Percentiles rank a stretch among this genome's conserved stretches.
These are phyloP conservation scores for Cepaea nemoralis DNA, from an alignment of 1,140 invertebrate species.

Conservation along the genomic window DNA sequence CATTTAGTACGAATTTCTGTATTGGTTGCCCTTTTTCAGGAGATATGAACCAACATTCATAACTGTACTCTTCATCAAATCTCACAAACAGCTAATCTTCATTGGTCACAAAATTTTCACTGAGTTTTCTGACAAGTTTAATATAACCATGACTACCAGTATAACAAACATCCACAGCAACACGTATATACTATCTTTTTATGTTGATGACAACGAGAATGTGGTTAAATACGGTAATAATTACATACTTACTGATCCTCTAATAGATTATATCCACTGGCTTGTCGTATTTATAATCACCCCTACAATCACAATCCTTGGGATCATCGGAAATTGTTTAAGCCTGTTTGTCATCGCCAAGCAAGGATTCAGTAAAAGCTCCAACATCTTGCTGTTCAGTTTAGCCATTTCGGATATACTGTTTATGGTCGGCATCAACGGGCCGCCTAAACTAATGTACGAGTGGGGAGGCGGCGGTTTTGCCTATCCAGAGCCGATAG, in stretches of 20 bases:
- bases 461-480: slow-evolving; percentile 9
- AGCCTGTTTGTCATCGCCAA: slow-evolving; percentile 13
- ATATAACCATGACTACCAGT: too few species aligned
- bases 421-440: slow-evolving; percentile 19
- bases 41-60: too few species aligned
- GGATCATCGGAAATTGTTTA: slow-evolving; percentile 8
- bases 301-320: not conserved
- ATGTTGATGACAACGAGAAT: too few species aligned
- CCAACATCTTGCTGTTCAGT: slow-evolving; percentile 22
- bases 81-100: too few species aligned
- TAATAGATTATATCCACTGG: slow-evolving; percentile 21
- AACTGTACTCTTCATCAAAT: too few species aligned
- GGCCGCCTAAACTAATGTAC: slow-evolving; percentile 13
- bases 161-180: too few species aligned
- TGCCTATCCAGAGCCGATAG: not conserved
- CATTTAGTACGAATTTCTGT: too few species aligned
- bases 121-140: too few species aligned
- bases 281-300: not conserved
- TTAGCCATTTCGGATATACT: slow-evolving; percentile 25
- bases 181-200: too few species aligned
- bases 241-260: not conserved
- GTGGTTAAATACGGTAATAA: too few species aligned
- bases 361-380: slow-evolving; percentile 22
- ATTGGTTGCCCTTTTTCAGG: too few species aligned
- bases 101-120: too few species aligned